These are phyloP conservation scores for Cheiracanthium punctorium DNA, from an alignment of 2,888 invertebrate species.

Conservation along the genomic window DNA sequence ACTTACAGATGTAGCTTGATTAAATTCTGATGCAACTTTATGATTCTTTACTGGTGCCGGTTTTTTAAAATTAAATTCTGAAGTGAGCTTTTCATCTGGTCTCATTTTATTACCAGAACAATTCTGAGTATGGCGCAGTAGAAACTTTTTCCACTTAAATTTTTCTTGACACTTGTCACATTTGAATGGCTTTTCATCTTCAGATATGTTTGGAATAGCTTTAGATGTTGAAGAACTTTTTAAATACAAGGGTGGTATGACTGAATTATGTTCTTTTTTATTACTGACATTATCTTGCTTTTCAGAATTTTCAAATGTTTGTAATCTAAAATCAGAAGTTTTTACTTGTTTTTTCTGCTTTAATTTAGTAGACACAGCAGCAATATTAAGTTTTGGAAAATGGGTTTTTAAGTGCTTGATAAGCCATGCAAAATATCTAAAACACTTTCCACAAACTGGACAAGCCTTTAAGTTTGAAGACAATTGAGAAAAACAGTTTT, in stretches of 20 bases:
- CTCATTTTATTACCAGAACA: constrained; percentile 76
- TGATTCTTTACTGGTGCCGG: too few relatives aligned
- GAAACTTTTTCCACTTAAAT: constrained; percentile 72
- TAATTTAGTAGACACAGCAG: not conserved
- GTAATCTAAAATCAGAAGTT: constrained; percentile 71
- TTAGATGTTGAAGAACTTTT: too few relatives aligned
- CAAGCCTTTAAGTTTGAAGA: too few relatives aligned
- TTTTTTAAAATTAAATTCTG: too few relatives aligned
- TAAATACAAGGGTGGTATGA: too few relatives aligned
- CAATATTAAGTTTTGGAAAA: constrained; percentile 46
- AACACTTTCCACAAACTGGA: constrained; percentile 70
- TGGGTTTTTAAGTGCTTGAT: constrained; percentile 62
- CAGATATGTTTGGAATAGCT: too few relatives aligned
- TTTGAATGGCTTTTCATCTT: constrained; percentile 71
- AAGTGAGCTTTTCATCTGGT: too few relatives aligned
- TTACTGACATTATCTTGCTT: too few relatives aligned
- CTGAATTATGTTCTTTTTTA: too few relatives aligned
- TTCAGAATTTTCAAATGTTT: constrained; percentile 70
- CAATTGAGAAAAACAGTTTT: too few relatives aligned
- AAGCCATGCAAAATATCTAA: constrained; percentile 68
- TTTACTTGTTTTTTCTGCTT: constrained; percentile 71
- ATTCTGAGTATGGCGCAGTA: constrained; percentile 27
- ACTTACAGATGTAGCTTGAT: too few relatives aligned
- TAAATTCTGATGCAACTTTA: too few relatives aligned
- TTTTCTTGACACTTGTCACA: constrained; percentile 71